Evolutionary conservation across 2,113 vertebrate species (phyloP).

Genomic region (Argyrosomus japonicus): DNA sequence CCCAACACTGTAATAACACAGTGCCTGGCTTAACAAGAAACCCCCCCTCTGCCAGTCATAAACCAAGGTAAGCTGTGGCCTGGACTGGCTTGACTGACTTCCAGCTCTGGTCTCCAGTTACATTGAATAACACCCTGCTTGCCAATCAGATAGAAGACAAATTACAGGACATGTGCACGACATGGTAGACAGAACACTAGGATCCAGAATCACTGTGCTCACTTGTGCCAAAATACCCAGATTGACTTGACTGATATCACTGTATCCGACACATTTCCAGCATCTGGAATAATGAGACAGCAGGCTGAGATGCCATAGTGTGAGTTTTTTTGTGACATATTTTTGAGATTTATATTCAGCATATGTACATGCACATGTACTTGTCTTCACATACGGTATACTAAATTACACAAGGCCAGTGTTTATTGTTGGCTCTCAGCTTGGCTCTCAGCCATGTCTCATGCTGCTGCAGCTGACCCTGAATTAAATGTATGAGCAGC

Average conservation of each 20-base stretch:
- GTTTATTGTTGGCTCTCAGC: conserved; percentile 20
- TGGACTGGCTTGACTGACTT: conserved; percentile 54
- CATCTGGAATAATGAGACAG: conserved; percentile 30
- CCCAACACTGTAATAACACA: conserved; percentile 59
- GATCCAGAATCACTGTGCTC: conserved; percentile 31
- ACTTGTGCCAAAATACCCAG: conserved; percentile 44
- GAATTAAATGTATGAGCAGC: background rate
- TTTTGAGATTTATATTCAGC: background rate
- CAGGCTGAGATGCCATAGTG: background rate
- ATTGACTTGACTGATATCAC: conserved; percentile 15
- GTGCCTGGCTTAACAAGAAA: conserved; percentile 46
- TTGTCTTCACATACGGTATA: background rate
- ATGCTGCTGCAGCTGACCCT: conserved; percentile 24
- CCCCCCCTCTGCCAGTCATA: conserved; percentile 33
- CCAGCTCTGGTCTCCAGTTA: conserved; percentile 63
- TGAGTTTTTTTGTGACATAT: background rate
- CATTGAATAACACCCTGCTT: conserved; percentile 63
- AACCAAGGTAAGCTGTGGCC: conserved; percentile 42
- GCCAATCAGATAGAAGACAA: conserved; percentile 74
- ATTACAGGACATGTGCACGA: conserved; percentile 53
- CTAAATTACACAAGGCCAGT: conserved; percentile 6
- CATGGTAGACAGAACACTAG: conserved; percentile 31
- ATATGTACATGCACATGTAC: conserved; percentile 4
- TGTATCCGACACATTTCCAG: conserved; percentile 34
- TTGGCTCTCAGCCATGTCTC: conserved; percentile 29